Base-by-base conservation (phyloP, 2,888 invertebrate genomes). In the Deilephila porcellus region DNA sequence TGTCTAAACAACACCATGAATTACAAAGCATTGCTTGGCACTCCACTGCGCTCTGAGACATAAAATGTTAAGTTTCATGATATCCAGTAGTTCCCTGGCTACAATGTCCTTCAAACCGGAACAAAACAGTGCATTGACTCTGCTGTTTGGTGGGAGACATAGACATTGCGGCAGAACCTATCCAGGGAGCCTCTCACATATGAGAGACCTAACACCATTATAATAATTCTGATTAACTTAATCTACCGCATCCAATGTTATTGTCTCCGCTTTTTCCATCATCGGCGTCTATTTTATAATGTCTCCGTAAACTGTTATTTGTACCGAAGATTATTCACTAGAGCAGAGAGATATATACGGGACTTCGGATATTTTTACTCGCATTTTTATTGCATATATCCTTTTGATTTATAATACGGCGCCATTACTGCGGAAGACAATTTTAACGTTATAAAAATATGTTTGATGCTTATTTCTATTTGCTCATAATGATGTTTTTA, bases 281-380 rank as follows among this genome's bases (percentile, higher is more conserved):
- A 45, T 37, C 63, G 56, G 56, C 19, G 34, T 0, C 14, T 37
- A 34, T 7, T 34, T 20, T 45, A 64, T 64, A 64, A 64, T 64
- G 45, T 64, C 45, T 64, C 20, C 8, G 37, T 64, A 63, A 19
- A 72, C 70, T 74, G 71, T 67, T 74, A 72, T 72, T 59, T 72
- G 60, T 67, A 72, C 25, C 63, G 29, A 81, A 85, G 85, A 88
- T 88, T 75, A 77, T 79, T 79, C 78, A 78, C 78, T 76, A 63
- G 71, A 29, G 29, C 74, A 79, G 25, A 77, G 81, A 79, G 70
- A 76, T 75, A 78, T 25, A 67, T 25, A 67, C 34, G 64, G n/a
- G 64, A 11, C 37, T 37, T n/a, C 34, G n/a, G 32, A n/a, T 64
- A 45, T 64, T 37, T 64, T 6, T 20, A 37, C 7, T 64, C 37